Percentiles rank a stretch among this genome's conserved stretches.
These are phyloP conservation scores for Scaptomyza montana DNA, from an alignment of 1,140 invertebrate genomes.

Conservation along the genomic window DNA sequence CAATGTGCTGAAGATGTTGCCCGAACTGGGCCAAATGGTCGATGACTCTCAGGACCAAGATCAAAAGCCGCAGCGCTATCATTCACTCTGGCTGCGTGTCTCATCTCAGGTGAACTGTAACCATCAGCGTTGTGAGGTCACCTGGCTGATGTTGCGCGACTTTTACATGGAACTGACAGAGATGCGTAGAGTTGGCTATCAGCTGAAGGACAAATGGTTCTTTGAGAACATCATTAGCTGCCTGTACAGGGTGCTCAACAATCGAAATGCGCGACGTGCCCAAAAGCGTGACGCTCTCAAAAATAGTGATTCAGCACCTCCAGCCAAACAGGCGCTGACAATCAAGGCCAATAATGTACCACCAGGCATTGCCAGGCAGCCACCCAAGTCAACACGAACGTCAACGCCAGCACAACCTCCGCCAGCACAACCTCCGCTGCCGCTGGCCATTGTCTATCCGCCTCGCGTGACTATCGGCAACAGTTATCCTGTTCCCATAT, in stretches of 20 bases:
- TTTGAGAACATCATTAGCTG: constrained; percentile 62
- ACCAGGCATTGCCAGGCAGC: neutral
- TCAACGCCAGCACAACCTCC: neutral
- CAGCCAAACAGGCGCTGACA: neutral
- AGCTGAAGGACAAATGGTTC: constrained; percentile 75
- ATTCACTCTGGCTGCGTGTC: constrained; percentile 41
- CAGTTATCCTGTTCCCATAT: no score
- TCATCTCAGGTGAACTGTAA: neutral
- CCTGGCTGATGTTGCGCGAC: constrained; percentile 67
- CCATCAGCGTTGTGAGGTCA: constrained; percentile 62
- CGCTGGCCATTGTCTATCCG: constrained; percentile 62
- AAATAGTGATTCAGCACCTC: neutral
- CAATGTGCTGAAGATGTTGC: constrained; percentile 38
- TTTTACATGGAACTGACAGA: constrained; percentile 62
- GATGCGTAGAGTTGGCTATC: constrained; percentile 66
- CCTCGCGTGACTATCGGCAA: neutral
- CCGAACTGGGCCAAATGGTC: constrained; percentile 35
- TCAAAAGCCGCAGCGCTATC: constrained; percentile 37
- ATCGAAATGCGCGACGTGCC: neutral
- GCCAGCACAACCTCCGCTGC: constrained; percentile 17
- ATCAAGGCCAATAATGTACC: neutral
- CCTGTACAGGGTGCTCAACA: constrained; percentile 29
- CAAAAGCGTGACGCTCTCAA: neutral
- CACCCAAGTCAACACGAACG: neutral
- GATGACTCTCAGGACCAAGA: neutral